Evolutionary conservation across 2,888 invertebrate species (phyloP), one percentile per base, ranked within the genome.

Genomic region (Ormia ochracea): DNA sequence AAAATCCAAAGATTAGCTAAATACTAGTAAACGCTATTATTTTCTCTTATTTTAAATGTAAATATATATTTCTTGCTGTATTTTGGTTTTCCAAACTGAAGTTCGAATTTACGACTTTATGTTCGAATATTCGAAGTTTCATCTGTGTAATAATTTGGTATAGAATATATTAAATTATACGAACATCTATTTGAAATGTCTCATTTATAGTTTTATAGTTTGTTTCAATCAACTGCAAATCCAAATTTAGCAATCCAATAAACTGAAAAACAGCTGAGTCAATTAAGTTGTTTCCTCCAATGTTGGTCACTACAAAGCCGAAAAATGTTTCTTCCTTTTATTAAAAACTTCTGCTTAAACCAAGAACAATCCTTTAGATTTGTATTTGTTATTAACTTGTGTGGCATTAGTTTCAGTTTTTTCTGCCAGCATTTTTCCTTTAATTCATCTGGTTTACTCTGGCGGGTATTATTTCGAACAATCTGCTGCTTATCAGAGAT

Each of bases 211-310:
- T n/a, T n/a, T 43, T 21, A 1, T 45, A 0, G 10, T 45, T 2
- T 2, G 17, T 43, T 43, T 19, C 3, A 7, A 6, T 17, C 17
- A 17, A 14, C 14, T 17, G 2, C 41, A 41, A 41, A 41, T 3
- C 6, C 41, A 41, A 41, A 33, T 36, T 38, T 58, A 36, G 68
- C 36, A 4, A 52, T 38, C 31, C 33, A 33, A 45, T 23, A 33
- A 19, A n/a, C n/a, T n/a, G n/a, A n/a, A n/a, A 70, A 61, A 33
- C 12, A 3, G 33, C 59, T 50, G 12, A 58, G 33, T 52, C 59
- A 66, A 75, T 75, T 66, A 75, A 75, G 74, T 66, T 75, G 66
- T 75, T 75, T 41, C 50, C 26, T 66, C 2, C 33, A 6, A 43
- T 12, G 50, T 23, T 52, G 21, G 41, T 63, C 52, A 38, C 23